These are phyloP conservation scores for Orchestes rusci DNA, from an alignment of 2,888 invertebrate species.

Conservation along the genomic window DNA sequence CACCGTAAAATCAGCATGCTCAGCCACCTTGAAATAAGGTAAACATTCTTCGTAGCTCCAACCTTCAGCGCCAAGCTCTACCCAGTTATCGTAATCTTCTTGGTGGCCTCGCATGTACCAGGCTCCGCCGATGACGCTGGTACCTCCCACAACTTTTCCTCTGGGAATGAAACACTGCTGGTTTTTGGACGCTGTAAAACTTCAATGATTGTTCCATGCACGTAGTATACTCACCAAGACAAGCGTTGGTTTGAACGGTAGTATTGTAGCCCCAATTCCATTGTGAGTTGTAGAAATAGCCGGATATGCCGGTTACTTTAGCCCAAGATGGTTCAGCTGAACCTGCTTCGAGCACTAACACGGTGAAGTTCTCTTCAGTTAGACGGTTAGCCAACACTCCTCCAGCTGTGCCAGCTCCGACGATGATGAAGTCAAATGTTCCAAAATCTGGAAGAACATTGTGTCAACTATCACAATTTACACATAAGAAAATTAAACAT, in stretches of 20 bases:
- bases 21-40: constrained; percentile 5
- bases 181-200: not conserved
- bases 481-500: too few species aligned
- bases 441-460: not conserved
- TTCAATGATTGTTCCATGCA: not conserved
- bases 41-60: not conserved
- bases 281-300: not conserved
- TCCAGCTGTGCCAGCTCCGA: not conserved
- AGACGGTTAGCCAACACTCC: not conserved
- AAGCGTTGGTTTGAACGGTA: not conserved
- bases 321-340: not conserved
- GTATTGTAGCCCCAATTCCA: constrained; percentile 3
- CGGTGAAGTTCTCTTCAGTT: constrained; percentile 1
- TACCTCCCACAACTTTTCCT: constrained; percentile 1
- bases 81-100: not conserved
- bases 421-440: not conserved
- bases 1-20: not conserved
- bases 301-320: not conserved
- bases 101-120: not conserved
- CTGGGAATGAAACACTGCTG: not conserved
- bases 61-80: not conserved
- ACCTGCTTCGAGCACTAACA: constrained; percentile 3
- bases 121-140: not conserved
- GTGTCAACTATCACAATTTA: not conserved
- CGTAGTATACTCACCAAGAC: not conserved